Conservation (phyloP, 2,113 vertebrate species). For the Octodon degus region DNA sequence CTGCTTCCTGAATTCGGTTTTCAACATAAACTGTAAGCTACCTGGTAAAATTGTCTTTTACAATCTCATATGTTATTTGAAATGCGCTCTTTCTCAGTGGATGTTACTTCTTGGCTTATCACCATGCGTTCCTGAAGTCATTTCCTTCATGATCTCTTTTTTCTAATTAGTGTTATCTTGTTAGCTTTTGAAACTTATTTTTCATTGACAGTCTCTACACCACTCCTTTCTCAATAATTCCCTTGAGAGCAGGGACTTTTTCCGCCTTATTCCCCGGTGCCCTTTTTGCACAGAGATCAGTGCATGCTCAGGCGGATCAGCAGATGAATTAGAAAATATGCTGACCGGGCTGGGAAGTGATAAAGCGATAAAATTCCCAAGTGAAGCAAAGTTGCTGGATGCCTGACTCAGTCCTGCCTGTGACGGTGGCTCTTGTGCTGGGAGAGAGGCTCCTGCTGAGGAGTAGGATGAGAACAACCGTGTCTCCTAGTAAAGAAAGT, state of each 20-base stretch:
- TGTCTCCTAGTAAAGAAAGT: background rate
- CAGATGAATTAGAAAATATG: background rate
- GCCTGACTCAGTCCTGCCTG: background rate
- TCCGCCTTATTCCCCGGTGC: background rate
- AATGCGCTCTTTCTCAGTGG: background rate
- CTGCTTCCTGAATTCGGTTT: background rate
- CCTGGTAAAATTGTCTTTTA: background rate
- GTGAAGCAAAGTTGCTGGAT: background rate
- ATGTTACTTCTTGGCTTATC: background rate
- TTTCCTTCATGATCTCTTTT: background rate
- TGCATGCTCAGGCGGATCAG: rapidly evolving
- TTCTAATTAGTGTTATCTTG: background rate
- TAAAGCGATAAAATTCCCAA: background rate
- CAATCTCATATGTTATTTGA: background rate
- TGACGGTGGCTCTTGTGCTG: background rate
- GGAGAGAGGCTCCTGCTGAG: background rate
- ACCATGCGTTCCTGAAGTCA: background rate
- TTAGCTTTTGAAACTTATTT: background rate
- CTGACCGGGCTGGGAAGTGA: background rate
- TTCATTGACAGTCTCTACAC: background rate
- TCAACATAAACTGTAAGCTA: background rate
- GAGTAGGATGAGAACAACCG: rapidly evolving
- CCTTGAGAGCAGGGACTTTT: background rate
- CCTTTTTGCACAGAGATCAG: background rate
- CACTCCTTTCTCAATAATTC: background rate